Evolutionary conservation across 2,888 invertebrate genomes (phyloP), one percentile per base, ranked within the genome.

Genomic region (Chesias legatella): DNA sequence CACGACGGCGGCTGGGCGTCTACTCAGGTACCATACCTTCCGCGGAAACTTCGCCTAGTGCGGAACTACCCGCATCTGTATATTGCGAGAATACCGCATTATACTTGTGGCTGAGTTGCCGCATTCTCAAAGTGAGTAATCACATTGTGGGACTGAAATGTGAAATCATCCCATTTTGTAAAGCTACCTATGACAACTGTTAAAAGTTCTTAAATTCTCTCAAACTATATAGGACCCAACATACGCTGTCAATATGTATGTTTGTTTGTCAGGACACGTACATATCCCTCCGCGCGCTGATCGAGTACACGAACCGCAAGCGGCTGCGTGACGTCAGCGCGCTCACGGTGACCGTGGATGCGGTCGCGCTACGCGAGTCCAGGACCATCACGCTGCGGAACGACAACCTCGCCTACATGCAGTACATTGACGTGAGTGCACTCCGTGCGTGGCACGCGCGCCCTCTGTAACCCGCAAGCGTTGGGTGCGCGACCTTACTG

Each of bases 1-100:
- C 92, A 93, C 1, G 95, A 97, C 59, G 95, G 95, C 3, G 97
- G 96, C 0, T 96, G 95, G 95, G 94, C 94, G 0, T 95, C 95
- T 1, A 95, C 95, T 0, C 95, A 95, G 88, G 91, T 81, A 31
- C 22, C 24, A 33, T 17, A 26, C n/a, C n/a, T n/a, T n/a, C n/a
- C n/a, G n/a, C n/a, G n/a, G n/a, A n/a, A n/a, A n/a, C n/a, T n/a
- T n/a, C n/a, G n/a, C n/a, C n/a, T n/a, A n/a, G n/a, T n/a, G n/a
- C n/a, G n/a, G n/a, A n/a, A n/a, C n/a, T n/a, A n/a, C n/a, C n/a
- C n/a, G n/a, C n/a, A n/a, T n/a, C n/a, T n/a, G n/a, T n/a, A n/a
- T n/a, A n/a, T n/a, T n/a, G n/a, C n/a, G n/a, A n/a, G n/a, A n/a
- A n/a, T n/a, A n/a, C n/a, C n/a, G n/a, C n/a, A n/a, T n/a, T n/a